phyloP scores from a whole-genome alignment of 2,888 invertebrate species.

The Zele albiditarsus region DNA sequence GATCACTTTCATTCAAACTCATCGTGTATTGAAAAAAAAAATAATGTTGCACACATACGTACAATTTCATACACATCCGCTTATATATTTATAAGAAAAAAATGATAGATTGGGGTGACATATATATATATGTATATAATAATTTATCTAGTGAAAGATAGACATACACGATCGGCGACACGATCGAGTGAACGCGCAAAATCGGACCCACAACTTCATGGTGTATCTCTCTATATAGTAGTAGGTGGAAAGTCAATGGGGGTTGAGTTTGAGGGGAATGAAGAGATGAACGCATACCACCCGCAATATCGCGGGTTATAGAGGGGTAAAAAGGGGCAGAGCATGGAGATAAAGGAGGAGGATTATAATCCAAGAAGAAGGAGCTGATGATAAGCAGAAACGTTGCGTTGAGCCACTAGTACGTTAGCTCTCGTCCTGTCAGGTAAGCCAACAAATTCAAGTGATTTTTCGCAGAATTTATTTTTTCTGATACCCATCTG shows the following conservation, averaged over 20 bases:
- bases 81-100: neutral
- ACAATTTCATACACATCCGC: neutral
- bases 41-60: slow-evolving; percentile 14
- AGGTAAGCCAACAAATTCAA: slow-evolving; percentile 50
- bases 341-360: neutral
- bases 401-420: slow-evolving; percentile 57
- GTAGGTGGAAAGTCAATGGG: slow-evolving; percentile 24
- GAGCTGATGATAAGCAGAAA: slow-evolving; percentile 51
- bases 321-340: slow-evolving; percentile 29
- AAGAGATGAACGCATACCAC: neutral
- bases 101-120: neutral
- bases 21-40: slow-evolving; percentile 31
- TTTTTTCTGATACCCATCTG: slow-evolving; percentile 1
- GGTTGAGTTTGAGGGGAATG: slow-evolving; percentile 10
- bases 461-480: slow-evolving; percentile 9
- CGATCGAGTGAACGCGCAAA: slow-evolving; percentile 29
- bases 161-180: neutral
- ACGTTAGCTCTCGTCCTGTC: slow-evolving; percentile 51
- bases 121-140: slow-evolving; percentile 6
- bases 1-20: slow-evolving; percentile 23
- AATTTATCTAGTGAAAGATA: neutral
- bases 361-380: slow-evolving; percentile 38
- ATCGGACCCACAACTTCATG: neutral
- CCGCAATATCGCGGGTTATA: neutral
- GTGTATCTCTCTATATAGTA: neutral